Evolutionary conservation across 2,888 invertebrate species (phyloP), one percentile per base, ranked within the genome.

Genomic region (Enoplolaimus lenunculus): DNA sequence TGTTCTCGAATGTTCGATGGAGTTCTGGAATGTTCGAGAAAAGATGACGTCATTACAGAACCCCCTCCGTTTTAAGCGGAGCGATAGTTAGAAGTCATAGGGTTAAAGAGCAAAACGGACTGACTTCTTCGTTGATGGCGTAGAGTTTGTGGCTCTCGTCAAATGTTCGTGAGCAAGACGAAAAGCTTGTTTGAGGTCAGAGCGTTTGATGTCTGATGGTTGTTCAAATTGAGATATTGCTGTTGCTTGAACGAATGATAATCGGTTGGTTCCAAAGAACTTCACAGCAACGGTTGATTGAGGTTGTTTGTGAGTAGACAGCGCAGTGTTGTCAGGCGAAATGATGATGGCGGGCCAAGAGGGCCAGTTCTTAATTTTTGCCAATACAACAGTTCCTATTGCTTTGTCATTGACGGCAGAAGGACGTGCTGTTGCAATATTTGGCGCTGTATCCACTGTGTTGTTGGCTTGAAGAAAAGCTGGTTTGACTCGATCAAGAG

Each of bases 401-500:
- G 45, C 45, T 45, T 7, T 7, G 7, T 45, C 21, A 21, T 45
- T 21, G 45, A 13, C 7, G 45, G 45, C 45, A 13, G 7, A 21
- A 45, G 7, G 45, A 13, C 21, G 7, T 21, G 21, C 45, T 21
- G 45, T 45, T 45, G 45, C 21, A 7, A 21, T 7, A 45, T 13
- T 7, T 21, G 45, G 45, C 21, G 45, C 7, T 45, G 45, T 45
- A 21, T 45, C 21, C 21, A 21, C 21, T 13, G 45, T 45, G 21
- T 45, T 7, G 21, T 45, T 45, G 7, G 7, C 45, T 21, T 7
- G 7, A 3, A 62, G 7, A 66, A 29, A n/a, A n/a, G 67, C 67
- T 21, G 67, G 67, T 66, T 66, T 66, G 34, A 66, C 67, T 66
- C 67, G 67, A n/a, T 66, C 67, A 13, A 29, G 2, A 21, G 29